Conservation (phyloP, 1,140 invertebrate genomes). For the Heliothis subflexa region DNA sequence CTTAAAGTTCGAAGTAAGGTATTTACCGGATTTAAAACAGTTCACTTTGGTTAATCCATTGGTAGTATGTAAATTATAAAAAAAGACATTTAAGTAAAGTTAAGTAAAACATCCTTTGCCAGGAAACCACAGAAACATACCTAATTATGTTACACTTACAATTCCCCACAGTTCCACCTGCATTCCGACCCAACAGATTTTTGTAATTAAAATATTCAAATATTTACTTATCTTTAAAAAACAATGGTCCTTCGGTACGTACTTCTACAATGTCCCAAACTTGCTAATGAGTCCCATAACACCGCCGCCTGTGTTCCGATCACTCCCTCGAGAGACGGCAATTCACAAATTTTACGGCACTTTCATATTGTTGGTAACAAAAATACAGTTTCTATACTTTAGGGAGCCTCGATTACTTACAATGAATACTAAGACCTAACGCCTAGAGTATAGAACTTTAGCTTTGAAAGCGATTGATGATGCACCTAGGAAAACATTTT, state of each 20-base stretch:
- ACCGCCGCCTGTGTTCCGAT: slow-evolving; percentile 32
- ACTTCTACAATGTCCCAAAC: background rate
- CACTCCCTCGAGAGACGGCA: slow-evolving; percentile 7
- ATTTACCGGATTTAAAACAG: too few relatives aligned
- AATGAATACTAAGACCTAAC: slow-evolving; percentile 11
- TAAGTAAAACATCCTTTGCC: too few relatives aligned
- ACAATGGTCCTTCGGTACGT: background rate
- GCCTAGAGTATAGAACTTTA: background rate
- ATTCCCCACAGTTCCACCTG: too few relatives aligned
- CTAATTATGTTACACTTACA: too few relatives aligned
- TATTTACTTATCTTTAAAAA: background rate
- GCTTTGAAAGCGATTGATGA: background rate
- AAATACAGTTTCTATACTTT: slow-evolving; percentile 9
- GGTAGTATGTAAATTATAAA: too few relatives aligned
- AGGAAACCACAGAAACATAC: too few relatives aligned
- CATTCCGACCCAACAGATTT: too few relatives aligned
- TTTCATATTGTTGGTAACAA: slow-evolving; percentile 31
- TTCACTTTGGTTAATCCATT: too few relatives aligned
- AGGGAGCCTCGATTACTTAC: background rate
- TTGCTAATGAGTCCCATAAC: slow-evolving; percentile 37
- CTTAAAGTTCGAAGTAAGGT: too few relatives aligned
- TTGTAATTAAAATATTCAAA: too few relatives aligned
- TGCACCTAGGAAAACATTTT: background rate
- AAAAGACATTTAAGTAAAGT: too few relatives aligned
- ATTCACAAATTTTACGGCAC: slow-evolving; percentile 38